Conservation (phyloP, 2,888 invertebrate genomes). For the Protonemura montana region DNA sequence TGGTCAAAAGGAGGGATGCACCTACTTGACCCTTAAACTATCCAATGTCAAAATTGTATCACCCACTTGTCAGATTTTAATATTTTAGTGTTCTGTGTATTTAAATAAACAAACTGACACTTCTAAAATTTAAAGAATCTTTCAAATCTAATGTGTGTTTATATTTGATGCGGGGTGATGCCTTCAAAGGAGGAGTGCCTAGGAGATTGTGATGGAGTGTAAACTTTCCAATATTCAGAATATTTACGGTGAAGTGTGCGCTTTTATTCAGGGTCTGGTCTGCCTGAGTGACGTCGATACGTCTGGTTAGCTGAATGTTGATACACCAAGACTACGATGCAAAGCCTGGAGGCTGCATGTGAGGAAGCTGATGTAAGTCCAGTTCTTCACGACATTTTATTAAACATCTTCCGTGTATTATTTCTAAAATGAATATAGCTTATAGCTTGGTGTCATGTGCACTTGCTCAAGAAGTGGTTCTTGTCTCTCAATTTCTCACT, state of each 20-base stretch:
- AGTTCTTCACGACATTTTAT: neutral
- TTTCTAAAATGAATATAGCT: too few relatives aligned
- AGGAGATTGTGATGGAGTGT: neutral
- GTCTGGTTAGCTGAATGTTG: slow-evolving; percentile 60
- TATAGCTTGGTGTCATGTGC: too few relatives aligned
- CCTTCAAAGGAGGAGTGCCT: slow-evolving; percentile 19
- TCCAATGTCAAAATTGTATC: slow-evolving; percentile 46
- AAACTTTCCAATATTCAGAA: neutral
- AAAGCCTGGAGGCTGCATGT: slow-evolving; percentile 72
- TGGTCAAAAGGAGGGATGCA: neutral
- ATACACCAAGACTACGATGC: slow-evolving; percentile 64
- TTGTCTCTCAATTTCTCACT: too few relatives aligned
- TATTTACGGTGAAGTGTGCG: neutral
- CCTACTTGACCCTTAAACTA: slow-evolving; percentile 40
- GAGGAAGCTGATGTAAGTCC: slow-evolving; percentile 71
- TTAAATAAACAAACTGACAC: neutral
- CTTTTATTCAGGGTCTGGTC: slow-evolving; percentile 48
- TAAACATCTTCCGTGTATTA: too few relatives aligned
- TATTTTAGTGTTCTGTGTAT: neutral
- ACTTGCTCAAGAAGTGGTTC: too few relatives aligned
- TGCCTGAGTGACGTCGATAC: slow-evolving; percentile 47
- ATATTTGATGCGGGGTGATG: neutral
- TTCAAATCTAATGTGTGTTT: neutral
- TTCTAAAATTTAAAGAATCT: neutral
- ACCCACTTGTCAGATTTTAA: slow-evolving; percentile 56